Evolutionary conservation across 2,888 invertebrate genomes (phyloP), one percentile per base, ranked within the genome.

Genomic region (Lepidochitona cinerea): DNA sequence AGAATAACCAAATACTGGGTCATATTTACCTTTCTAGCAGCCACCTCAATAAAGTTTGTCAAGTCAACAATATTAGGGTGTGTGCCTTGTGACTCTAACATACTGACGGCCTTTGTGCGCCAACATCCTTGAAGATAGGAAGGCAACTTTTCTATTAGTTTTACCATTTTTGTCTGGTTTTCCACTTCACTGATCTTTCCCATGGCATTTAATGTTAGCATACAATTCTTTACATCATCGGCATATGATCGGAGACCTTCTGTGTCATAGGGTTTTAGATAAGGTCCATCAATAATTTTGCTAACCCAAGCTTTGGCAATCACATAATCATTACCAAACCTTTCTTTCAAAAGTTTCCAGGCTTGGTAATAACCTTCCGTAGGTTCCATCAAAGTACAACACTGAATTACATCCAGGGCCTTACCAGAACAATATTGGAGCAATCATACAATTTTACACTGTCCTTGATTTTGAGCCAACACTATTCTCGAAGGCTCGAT

Each of bases 231-330:
- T 59, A 70, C 35, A 33, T 54, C 70, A 37, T 70, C 70, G 6
- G 70, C 70, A 35, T 53, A 70, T 29, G 26, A 26, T 18, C 37
- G 54, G 6, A 70, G 35, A 5, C n/a, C 23, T 32, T 41, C 33
- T n/a, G 14, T 35, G 37, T 53, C 53, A 23, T 70, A 36, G 5
- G 70, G 59, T 23, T 37, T 33, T 14, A 70, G 33, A 23, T 33
- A 9, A n/a, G 36, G 36, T 9, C 70, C 70, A 14, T 18, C 23
- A 14, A n/a, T 35, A 35, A 70, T 23, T 54, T 35, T 70, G n/a
- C 52, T 69, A 6, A 53, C 33, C 69, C 69, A 69, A 32, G 70
- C 53, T 12, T 49, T 12, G n/a, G 69, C 5, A n/a, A 69, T 69
- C 3, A 33, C 37, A n/a, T 69, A 49, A 26, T 49, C 69, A 26